Evolutionary conservation across 2,113 vertebrate genomes (phyloP), one percentile per base, ranked within the genome.

Genomic region (Dascyllus trimaculatus): DNA sequence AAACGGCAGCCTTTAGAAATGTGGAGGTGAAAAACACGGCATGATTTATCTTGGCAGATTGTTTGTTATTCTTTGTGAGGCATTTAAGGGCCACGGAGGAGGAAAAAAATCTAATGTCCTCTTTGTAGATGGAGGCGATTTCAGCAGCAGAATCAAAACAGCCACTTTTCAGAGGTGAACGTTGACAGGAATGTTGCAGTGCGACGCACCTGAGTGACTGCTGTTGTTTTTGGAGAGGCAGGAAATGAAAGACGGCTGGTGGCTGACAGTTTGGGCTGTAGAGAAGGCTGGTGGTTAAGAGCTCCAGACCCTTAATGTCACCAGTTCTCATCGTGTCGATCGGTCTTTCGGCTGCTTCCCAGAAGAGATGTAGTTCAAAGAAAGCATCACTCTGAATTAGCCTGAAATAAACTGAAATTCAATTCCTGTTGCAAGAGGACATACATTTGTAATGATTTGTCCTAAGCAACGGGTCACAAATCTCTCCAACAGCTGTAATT

Each of bases 1-100:
- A 85, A 88, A 79, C n/a, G 61, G 49, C 54, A 59, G 45, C n/a
- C 54, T 61, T 64, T 60, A 21, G 48, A 72, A 80, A 1, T 35
- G 25, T 29, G 51, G 60, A 29, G 48, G 40, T 21, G 32, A 51
- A 81, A 86, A 81, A 88, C 72, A 85, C 17, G 49, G 43, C 46
- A 21, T 46, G 62, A 85, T 88, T 88, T 84, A 88, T 87, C 62
- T 81, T 78, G 84, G 75, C 80, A 80, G 72, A 48, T 63, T 89
- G 83, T 90, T 88, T 93, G 87, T 91, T 93, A 58, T 90, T 86
- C 59, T 78, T 87, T 74, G 83, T 69, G 61, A 75, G 19, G 62
- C 70, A 70, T 86, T 82, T 60, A 61, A 57, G 67, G 79, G 85
- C 73, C 18, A 3, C 22, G 10, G 21, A 17, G 26, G 17, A 46